Base-by-base conservation (phyloP, 2,113 vertebrate genomes). In the Diadophis punctatus region DNA sequence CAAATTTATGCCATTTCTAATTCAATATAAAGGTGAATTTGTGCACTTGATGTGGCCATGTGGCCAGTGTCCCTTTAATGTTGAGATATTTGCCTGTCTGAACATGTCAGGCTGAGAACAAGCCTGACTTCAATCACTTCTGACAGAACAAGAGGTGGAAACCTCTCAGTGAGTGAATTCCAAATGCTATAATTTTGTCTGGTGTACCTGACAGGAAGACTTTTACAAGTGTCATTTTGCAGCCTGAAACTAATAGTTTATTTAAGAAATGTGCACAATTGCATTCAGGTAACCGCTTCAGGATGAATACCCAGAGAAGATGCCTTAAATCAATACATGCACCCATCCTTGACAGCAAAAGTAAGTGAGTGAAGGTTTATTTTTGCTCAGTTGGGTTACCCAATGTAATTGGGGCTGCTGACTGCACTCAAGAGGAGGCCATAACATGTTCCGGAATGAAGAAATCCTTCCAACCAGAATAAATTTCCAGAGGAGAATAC, bases 381-480 rank as follows among this genome's bases (percentile, higher is more conserved):
- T 95, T 90, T 94, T 92, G 27, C 92, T 95, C 53, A 16, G 74
- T 91, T 91, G 92, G 43, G n/a, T 84, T 95, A 2, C 0, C 74
- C 91, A 92, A 48, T 95, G 88, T 93, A 90, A 94, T 74, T 87
- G 68, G 58, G 86, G 89, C 74, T 14, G 0, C 86, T 91, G 88
- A 27, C 52, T 94, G n/a, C 8, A n/a, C 87, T 93, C 0, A 0
- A 86, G 55, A 93, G 30, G 30, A 0, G 0, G 0, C 22, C 43
- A 39, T 2, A 60, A 14, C 30, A 34, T 94, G 92, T 94, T 93
- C 55, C 8, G 7, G 74, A 14, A 91, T 1, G 86, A 94, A 95
- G 25, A 16, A 1, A 0, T 85, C 80, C 1, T 91, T 91, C 90
- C 12, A 92, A 58, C 1, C 48, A 94, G 85, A 93, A 86, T 9